These are phyloP conservation scores for Epinotia demarniana DNA, from an alignment of 2,888 invertebrate genomes.

Conservation along the genomic window DNA sequence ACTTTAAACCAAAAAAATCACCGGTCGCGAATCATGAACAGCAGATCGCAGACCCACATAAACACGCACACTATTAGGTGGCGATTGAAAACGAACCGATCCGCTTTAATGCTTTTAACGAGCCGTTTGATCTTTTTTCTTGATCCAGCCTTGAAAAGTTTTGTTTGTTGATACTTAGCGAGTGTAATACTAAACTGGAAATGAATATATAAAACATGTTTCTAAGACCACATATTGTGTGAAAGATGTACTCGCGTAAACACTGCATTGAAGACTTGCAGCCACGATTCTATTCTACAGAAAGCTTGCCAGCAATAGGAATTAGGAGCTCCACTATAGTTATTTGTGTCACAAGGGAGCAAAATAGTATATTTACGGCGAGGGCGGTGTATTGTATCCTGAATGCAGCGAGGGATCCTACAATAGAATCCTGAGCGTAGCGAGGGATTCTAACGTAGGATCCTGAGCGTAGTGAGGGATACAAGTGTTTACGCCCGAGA, in stretches of 20 bases:
- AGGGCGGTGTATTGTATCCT: too few relatives aligned
- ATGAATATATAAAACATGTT: slow-evolving; percentile 39
- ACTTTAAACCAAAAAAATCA: slow-evolving; percentile 18
- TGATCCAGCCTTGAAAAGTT: slow-evolving; percentile 43
- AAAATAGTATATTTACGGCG: too few relatives aligned
- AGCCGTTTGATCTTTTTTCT: slow-evolving; percentile 43
- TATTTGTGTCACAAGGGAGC: too few relatives aligned
- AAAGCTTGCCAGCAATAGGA: slow-evolving; percentile 1
- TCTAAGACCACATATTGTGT: slow-evolving; percentile 35
- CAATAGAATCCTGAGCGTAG: too few relatives aligned
- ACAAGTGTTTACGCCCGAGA: too few relatives aligned
- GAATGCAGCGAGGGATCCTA: too few relatives aligned
- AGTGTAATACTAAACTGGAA: slow-evolving; percentile 38
- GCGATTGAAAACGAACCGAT: slow-evolving; percentile 40
- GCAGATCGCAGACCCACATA: slow-evolving; percentile 26
- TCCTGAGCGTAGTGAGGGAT: too few relatives aligned
- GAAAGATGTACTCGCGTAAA: slow-evolving; percentile 30
- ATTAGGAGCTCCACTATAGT: not conserved
- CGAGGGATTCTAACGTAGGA: too few relatives aligned
- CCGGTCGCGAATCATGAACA: slow-evolving; percentile 35
- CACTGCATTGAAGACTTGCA: slow-evolving; percentile 32
- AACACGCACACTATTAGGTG: slow-evolving; percentile 40
- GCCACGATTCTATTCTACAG: slow-evolving; percentile 4
- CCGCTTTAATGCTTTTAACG: slow-evolving; percentile 37
- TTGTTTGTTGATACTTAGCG: slow-evolving; percentile 43